Percentiles rank a stretch among this genome's conserved stretches.
phyloP scores from a whole-genome alignment of 2,888 invertebrate genomes.

The Lycocerus yunnanus region DNA sequence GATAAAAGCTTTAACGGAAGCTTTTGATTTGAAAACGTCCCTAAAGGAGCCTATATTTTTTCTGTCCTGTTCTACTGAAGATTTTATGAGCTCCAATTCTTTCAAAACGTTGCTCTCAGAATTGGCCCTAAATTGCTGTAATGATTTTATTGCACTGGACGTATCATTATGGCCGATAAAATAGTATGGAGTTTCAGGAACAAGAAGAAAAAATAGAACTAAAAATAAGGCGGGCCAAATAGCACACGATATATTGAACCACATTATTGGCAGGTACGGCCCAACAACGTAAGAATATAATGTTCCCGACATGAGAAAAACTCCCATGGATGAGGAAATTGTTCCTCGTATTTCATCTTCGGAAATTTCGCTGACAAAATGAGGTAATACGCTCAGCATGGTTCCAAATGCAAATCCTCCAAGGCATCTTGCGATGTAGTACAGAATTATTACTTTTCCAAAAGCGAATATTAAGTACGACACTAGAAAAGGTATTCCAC shows the following conservation, averaged over 20 bases:
- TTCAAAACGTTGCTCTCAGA: constrained; percentile 63
- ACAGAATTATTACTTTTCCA: constrained; percentile 37
- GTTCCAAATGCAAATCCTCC: neutral
- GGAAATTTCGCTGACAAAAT: neutral
- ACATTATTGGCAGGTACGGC: neutral
- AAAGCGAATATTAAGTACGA: constrained; percentile 64
- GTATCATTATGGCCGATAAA: constrained; percentile 63
- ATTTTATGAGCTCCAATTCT: constrained; percentile 59
- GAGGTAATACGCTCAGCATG: neutral
- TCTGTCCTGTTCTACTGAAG: constrained; percentile 53
- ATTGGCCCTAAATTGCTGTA: constrained; percentile 70
- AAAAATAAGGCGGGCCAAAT: constrained; percentile 13
- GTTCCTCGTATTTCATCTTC: neutral
- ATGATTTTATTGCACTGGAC: constrained; percentile 65
- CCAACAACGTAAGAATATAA: neutral
- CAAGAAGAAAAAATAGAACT: constrained; percentile 67
- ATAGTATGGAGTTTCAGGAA: constrained; percentile 84
- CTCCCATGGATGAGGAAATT: constrained; percentile 40
- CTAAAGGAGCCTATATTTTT: constrained; percentile 51
- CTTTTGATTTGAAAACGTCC: constrained; percentile 60
- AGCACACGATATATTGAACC: neutral
- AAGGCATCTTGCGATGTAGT: neutral
- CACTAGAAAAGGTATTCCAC: constrained; percentile 67
- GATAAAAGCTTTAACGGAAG: constrained; percentile 77
- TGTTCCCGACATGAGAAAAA: neutral